Percentiles rank a stretch among this genome's conserved stretches.
Conservation (phyloP, 1,140 invertebrate species). For the Ostrea edulis region DNA sequence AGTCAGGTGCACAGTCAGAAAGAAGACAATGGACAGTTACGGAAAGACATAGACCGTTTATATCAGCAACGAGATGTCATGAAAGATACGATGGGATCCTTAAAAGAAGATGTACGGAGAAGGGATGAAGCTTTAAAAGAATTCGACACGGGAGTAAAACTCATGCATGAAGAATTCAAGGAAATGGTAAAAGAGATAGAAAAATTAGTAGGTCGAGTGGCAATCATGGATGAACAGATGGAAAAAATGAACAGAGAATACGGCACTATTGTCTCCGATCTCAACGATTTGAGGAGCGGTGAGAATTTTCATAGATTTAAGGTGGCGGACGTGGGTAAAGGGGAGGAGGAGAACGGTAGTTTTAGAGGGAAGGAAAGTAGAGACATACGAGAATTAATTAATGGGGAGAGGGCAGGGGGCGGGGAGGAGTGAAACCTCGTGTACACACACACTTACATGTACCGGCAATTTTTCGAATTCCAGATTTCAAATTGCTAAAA, state of each 20-base stretch:
- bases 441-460: too few relatives aligned
- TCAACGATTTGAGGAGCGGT: not conserved
- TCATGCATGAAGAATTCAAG: constrained; percentile 7
- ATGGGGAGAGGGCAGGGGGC: too few relatives aligned
- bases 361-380: too few relatives aligned
- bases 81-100: not conserved
- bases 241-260: not conserved
- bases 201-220: not conserved
- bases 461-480: too few relatives aligned
- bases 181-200: not conserved
- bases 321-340: too few relatives aligned
- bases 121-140: not conserved
- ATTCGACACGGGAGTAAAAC: not conserved
- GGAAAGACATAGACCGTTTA: not conserved
- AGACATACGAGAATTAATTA: too few relatives aligned
- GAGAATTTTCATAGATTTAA: not conserved
- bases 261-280: not conserved
- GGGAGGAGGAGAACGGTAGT: too few relatives aligned
- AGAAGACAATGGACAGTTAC: not conserved
- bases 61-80: not conserved
- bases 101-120: not conserved
- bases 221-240: not conserved
- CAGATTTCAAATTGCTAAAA: too few relatives aligned
- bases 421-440: too few relatives aligned
- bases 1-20: not conserved